Evolutionary conservation across 1,140 invertebrate genomes (phyloP), one percentile per base, ranked within the genome.

Genomic region (Aphelenchoides besseyi): DNA sequence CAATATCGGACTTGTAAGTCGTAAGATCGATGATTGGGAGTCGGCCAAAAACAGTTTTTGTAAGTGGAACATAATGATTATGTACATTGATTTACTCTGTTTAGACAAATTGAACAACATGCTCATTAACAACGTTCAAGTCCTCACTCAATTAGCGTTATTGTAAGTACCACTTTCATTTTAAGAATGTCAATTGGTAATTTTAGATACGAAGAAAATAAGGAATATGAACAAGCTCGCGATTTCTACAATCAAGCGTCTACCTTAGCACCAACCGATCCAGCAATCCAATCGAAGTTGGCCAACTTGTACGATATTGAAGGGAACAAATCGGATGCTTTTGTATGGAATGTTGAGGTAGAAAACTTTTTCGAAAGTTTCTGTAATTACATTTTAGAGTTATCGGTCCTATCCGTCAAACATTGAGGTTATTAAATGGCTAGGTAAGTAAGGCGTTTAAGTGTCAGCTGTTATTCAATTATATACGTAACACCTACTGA

Each of bases 291-390:
- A 9, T 89, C 91, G 78, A 91, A 92, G 82, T 87, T 95, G 35
- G 93, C 91, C 2, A 90, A 92, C 80, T 88, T 95, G 77, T 92
- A 91, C 81, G 92, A 95, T 79, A 88, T 87, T 72, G 88, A 91
- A 74, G 91, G 91, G 33, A 93, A 96, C 84, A 92, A 93, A 77
- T 92, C 93, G 79, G 91, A 92, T 85, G 92, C 93, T 0, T 93
- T 93, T 86, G 92, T 94, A 79, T 94, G 92, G 86, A 91, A 94
- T 78, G 90, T 89, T 85, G 93, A 96, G 85, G 91, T 92, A n/a
- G n/a, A n/a, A n/a, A n/a, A n/a, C n/a, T n/a, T n/a, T n/a, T n/a
- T n/a, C n/a, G n/a, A n/a, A n/a, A n/a, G n/a, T n/a, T n/a, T n/a
- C n/a, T n/a, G n/a, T n/a, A n/a, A n/a, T n/a, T n/a, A n/a, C n/a